phyloP scores from a whole-genome alignment of 2,888 invertebrate species.

The Oscheius onirici region DNA sequence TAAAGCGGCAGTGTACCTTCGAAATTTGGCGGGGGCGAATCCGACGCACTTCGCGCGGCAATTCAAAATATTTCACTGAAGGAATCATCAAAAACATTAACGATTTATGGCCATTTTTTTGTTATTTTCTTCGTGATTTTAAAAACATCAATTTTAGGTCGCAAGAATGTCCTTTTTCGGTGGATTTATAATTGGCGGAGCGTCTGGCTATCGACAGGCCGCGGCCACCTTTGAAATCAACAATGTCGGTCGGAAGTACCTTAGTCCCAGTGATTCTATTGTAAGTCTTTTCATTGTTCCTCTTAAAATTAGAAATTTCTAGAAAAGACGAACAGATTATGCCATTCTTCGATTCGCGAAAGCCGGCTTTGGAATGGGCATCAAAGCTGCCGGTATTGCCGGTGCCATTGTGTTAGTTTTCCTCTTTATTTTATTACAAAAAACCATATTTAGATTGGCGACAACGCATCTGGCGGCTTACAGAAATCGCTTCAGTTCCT shows the following conservation, averaged over 20 bases:
- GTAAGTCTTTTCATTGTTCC: constrained; percentile 30
- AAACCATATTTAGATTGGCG: constrained; percentile 41
- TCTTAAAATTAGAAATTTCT: constrained; percentile 3
- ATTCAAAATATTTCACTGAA: too few species aligned
- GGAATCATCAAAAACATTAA: too few species aligned
- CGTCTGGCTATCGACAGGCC: constrained; percentile 52
- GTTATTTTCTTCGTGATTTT: not conserved
- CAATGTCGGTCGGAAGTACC: constrained; percentile 52
- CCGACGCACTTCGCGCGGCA: too few species aligned
- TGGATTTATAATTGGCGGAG: constrained; percentile 57
- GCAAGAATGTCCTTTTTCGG: constrained; percentile 55
- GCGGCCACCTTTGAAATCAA: constrained; percentile 50
- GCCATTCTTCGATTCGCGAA: constrained; percentile 57
- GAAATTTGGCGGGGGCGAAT: too few species aligned
- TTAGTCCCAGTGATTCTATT: constrained; percentile 55
- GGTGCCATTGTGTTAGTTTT: constrained; percentile 57
- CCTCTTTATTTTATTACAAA: not conserved
- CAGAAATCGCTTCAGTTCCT: constrained; percentile 51
- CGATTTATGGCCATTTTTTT: too few species aligned
- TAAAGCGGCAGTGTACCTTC: too few species aligned
- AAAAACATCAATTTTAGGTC: constrained; percentile 32
- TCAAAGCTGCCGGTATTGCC: constrained; percentile 52
- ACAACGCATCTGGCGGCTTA: constrained; percentile 56
- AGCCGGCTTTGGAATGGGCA: constrained; percentile 52
- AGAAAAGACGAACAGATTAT: constrained; percentile 55